Evolutionary conservation across 2,113 vertebrate species (phyloP).

Genomic region (Neofelis nebulosa): DNA sequence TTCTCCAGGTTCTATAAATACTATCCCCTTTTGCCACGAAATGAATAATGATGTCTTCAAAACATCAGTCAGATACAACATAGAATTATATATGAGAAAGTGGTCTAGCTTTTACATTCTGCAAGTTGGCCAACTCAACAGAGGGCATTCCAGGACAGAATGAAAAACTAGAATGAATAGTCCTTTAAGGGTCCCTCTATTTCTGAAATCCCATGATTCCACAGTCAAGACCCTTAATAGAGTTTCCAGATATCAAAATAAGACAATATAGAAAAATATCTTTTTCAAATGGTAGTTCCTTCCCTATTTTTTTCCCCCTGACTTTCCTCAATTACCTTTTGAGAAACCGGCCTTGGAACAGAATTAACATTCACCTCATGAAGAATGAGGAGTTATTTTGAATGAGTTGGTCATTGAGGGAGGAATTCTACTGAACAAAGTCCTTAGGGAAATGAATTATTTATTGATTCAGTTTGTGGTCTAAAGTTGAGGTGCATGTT

Average conservation of each 20-base stretch:
- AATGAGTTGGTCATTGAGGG: slow-evolving; percentile 5
- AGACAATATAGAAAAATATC: neutral
- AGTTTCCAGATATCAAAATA: slow-evolving; percentile 45
- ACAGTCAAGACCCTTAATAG: slow-evolving; percentile 24
- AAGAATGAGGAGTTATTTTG: slow-evolving; percentile 45
- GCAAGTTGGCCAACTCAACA: slow-evolving; percentile 21
- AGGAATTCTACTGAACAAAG: slow-evolving; percentile 40
- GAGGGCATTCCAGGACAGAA: slow-evolving; percentile 36
- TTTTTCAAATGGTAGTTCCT: slow-evolving; percentile 29
- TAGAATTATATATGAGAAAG: slow-evolving; percentile 46
- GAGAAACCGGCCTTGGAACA: slow-evolving; percentile 7
- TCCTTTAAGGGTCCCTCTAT: neutral
- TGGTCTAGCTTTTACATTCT: slow-evolving; percentile 43
- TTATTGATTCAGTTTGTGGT: slow-evolving; percentile 49
- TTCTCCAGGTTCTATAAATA: slow-evolving; percentile 52
- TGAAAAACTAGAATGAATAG: slow-evolving; percentile 20
- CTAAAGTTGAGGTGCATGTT: slow-evolving; percentile 12
- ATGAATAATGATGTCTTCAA: slow-evolving; percentile 53
- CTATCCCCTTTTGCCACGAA: neutral
- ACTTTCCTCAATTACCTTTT: slow-evolving; percentile 34
- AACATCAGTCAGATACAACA: slow-evolving; percentile 10
- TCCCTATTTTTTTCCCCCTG: accelerated
- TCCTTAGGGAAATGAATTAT: slow-evolving; percentile 46
- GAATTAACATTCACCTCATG: slow-evolving; percentile 46
- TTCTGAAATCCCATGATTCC: slow-evolving; percentile 58